A percentile compares a stretch with the other conserved stretches of the same genome.
These are phyloP conservation scores for Apis mellifera DNA, from an alignment of 1,140 invertebrate species.

Conservation along the genomic window DNA sequence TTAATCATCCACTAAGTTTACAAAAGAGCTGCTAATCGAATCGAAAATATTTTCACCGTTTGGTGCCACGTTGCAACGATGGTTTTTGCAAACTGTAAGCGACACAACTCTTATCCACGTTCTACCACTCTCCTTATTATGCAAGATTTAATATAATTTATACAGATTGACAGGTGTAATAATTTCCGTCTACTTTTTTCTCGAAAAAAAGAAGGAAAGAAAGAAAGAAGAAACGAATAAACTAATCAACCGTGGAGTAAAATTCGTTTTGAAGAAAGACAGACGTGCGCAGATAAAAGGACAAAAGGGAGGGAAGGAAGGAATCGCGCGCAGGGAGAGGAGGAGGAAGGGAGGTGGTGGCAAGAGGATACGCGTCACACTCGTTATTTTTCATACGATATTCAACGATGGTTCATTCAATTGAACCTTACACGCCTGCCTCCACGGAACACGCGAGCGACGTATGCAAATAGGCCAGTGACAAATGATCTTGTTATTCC, in stretches of 20 bases:
- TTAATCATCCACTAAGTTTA: too few relatives aligned
- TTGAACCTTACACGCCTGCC: slow-evolving; percentile 74
- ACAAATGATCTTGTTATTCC: slow-evolving; percentile 81
- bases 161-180: slow-evolving; percentile 16
- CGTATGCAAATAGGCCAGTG: slow-evolving; percentile 78
- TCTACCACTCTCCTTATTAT: slow-evolving; percentile 15
- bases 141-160: slow-evolving; percentile 47
- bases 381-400: slow-evolving; percentile 77
- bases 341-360: slow-evolving; percentile 48
- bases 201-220: not conserved
- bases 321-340: slow-evolving; percentile 38
- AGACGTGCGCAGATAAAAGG: not conserved
- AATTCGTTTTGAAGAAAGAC: not conserved
- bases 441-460: slow-evolving; percentile 62
- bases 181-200: slow-evolving; percentile 32
- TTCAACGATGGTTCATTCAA: slow-evolving; percentile 77
- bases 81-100: not conserved
- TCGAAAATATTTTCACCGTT: too few relatives aligned
- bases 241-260: slow-evolving; percentile 6
- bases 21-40: too few relatives aligned
- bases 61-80: too few relatives aligned
- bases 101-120: slow-evolving; percentile 24
- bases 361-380: slow-evolving; percentile 62
- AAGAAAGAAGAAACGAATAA: not conserved
- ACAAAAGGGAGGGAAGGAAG: slow-evolving; percentile 34